Evolutionary conservation across 2,797 vertebrate species (phyloP), one percentile per base, ranked within the genome.

Genomic region (Betta splendens): DNA sequence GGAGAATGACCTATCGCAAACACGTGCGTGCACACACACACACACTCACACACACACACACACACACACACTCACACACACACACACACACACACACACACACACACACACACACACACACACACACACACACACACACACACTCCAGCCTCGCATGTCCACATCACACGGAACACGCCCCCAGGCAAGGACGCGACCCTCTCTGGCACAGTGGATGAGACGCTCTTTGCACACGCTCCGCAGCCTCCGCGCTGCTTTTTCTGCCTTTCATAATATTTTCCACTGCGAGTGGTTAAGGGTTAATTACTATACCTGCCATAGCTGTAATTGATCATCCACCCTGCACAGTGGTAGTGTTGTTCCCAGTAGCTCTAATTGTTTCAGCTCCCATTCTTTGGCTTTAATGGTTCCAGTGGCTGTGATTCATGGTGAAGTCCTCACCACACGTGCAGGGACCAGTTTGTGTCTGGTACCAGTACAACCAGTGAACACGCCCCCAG

Each of bases 171-270:
- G 61, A 62, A 68, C 63, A 63, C 51, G 28, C 57, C 81, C 74
- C 62, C 59, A 68, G 80, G 85, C 76, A 88, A 89, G 86, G 86
- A 54, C 81, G 53, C 64, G 42, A 64, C 49, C 39, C 75, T 39
- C 56, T 50, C 52, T 20, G 52, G 67, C 70, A 69, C 70, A 48
- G 23, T 54, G 66, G 73, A 77, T 12, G 3, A 68, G 21, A 32
- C 58, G 28, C 33, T 53, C 31, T 52, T 63, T 80, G 43, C 73
- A 54, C 69, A 39, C 40, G 46, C 32, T 39, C n/a, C 18, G 35
- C 67, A 46, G 31, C 26, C 4, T 23, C 38, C 22, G 6, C 12
- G 15, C n/a, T 38, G 17, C 26, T 37, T 15, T n/a, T 51, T 61
- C 67, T 50, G 40, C 23, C 22, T 54, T 36, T 42, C 20, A 55